Base-by-base conservation (phyloP, 1,140 invertebrate species). In the Ips nitidus region DNA sequence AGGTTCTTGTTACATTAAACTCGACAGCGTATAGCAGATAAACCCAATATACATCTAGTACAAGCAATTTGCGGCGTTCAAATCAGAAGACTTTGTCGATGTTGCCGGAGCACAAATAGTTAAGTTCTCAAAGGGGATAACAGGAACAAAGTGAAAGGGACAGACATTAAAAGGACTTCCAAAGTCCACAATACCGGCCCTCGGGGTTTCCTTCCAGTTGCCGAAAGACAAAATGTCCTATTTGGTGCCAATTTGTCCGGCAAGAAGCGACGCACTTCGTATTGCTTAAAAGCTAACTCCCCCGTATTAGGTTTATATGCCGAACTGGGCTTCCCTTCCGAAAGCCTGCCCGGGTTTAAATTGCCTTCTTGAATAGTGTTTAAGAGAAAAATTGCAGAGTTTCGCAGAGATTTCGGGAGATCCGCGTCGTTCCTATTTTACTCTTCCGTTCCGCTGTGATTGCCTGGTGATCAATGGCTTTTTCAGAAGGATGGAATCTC, bases 201-300 rank as follows among this genome's bases (percentile, higher is more conserved):
- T 6, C 45, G 45, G 45, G 45, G 45, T 50, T 50, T 50, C 45
- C 45, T 50, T 50, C 45, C 6, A 50, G 45, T 50, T 50, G 7
- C 7, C 45, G 45, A 50, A 50, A 50, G 45, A 50, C 45, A 50
- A 50, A 50, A 50, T 22, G 45, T 50, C 45, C 45, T 50, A 50
- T 50, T 50, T 50, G 45, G 45, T 22, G 22, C 45, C 45, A 50
- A 50, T 50, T 50, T 50, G 45, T 50, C 45, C 45, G 45, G 45
- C 45, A 50, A 50, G 45, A 50, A 50, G 45, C 45, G 45, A 50
- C 45, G 45, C 45, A 50, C 45, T 50, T 50, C 45, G 45, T 50
- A 50, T 50, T 50, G 22, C 45, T 50, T 50, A 50, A 50, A 50
- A 50, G 45, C 45, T 50, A 50, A 50, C 45, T 50, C 45, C 45